Evolutionary conservation across 2,888 invertebrate species (phyloP), one percentile per base, ranked within the genome.

Genomic region (Pseudolycoriella hygida): DNA sequence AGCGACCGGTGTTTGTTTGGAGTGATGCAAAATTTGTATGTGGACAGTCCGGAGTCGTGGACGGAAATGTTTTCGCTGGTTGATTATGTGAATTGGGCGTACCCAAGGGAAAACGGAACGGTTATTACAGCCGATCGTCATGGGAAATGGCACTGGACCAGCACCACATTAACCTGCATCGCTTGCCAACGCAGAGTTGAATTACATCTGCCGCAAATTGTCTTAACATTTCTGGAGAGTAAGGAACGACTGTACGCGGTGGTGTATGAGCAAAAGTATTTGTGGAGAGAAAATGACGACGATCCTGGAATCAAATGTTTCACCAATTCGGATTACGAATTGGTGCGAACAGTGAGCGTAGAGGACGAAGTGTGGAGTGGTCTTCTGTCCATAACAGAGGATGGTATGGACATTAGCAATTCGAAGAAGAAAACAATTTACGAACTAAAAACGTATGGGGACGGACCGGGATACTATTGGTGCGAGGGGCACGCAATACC

Each of bases 391-490:
- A 50, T 49, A 57, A 43, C 64, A 62, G 45, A 45, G 12, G 34
- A 44, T n/a, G 48, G 42, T 11, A 46, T 44, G 15, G 47, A 8
- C 17, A 10, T 3, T 17, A 43, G n/a, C 46, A 50, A 17, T 15
- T 17, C 14, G 11, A 32, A 14, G n/a, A 32, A 53, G 1, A 60
- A 60, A 44, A 52, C 57, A 0, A 65, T 74, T 3, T 76, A 71
- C 50, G 58, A 66, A 45, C 54, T 79, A 2, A 62, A 70, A 50
- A 56, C 73, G 2, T 61, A 71, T 38, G 67, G 63, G 2, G 63
- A 72, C 38, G 66, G 68, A 47, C 68, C 74, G 1, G 76, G 76
- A 1, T 67, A 73, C 50, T 79, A 78, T 56, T 77, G 77, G 76
- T 78, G 79, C 55, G 72, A 74, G 59, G 74, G 72, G 1, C 72